Conservation (phyloP, 2,888 invertebrate genomes). For the Platycheirus albimanus region DNA sequence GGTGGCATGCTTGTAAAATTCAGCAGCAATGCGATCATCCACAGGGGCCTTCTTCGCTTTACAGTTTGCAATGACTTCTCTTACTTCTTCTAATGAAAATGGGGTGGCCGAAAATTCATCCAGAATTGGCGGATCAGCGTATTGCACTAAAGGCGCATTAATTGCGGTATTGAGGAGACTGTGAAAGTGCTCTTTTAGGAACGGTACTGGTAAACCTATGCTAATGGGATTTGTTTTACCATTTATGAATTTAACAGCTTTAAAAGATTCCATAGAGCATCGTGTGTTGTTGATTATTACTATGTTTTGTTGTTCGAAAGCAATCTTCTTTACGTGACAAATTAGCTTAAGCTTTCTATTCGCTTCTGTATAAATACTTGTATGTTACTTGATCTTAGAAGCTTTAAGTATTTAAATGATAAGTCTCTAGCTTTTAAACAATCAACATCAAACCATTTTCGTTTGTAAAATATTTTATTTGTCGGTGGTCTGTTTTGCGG, state of each 20-base stretch:
- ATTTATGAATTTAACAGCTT: background rate
- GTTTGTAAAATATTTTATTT: too few relatives aligned
- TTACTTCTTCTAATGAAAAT: background rate
- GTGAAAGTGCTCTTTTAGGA: background rate
- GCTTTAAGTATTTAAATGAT: too few relatives aligned
- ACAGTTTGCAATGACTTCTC: background rate
- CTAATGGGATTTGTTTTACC: background rate
- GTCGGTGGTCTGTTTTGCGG: too few relatives aligned
- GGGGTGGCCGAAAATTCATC: background rate
- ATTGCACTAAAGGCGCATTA: background rate
- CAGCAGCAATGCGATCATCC: background rate
- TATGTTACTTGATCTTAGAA: too few relatives aligned
- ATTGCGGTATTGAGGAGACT: background rate
- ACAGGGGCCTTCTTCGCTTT: conserved; percentile 3
- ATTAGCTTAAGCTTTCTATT: background rate
- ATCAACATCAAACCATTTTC: too few relatives aligned
- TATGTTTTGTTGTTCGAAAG: background rate
- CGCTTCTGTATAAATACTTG: background rate
- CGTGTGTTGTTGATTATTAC: background rate
- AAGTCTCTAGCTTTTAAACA: too few relatives aligned
- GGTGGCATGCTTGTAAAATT: too few relatives aligned
- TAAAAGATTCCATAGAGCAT: background rate
- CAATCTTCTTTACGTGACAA: background rate
- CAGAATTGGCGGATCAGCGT: background rate
- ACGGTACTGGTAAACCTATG: background rate